phyloP scores from a whole-genome alignment of 2,888 invertebrate species.

The Geophilus truncorum region DNA sequence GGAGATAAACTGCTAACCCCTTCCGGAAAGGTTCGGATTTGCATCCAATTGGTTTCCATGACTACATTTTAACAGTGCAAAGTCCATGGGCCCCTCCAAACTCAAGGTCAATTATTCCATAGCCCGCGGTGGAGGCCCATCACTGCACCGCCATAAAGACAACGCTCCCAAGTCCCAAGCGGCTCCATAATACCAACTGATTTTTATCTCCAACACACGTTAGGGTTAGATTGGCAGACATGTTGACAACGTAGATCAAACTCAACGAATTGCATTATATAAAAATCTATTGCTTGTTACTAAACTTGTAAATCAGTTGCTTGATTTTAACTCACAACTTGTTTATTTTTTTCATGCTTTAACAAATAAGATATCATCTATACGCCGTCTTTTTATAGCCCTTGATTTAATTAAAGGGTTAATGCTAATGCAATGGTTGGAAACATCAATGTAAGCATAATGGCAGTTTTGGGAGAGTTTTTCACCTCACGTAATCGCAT shows the following conservation, averaged over 20 bases:
- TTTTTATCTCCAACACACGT: background rate
- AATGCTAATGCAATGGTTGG: too few relatives aligned
- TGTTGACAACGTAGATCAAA: background rate
- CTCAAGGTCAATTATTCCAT: background rate
- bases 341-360: too few relatives aligned
- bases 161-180: background rate
- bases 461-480: too few relatives aligned
- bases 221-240: background rate
- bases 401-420: too few relatives aligned
- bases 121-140: background rate
- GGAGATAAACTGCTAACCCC: background rate
- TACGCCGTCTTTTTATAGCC: background rate
- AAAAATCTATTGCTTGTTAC: background rate
- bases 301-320: too few relatives aligned
- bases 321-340: too few relatives aligned
- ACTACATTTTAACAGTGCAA: background rate
- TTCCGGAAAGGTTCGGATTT: background rate
- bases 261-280: background rate
- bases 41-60: background rate
- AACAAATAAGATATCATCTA: background rate
- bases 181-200: background rate
- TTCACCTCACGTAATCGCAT: too few relatives aligned
- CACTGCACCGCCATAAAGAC: background rate
- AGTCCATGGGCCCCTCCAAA: background rate
- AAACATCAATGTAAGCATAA: too few relatives aligned